These are phyloP conservation scores for Pantelozetes paolii DNA, from an alignment of 2,888 invertebrate genomes.

Conservation along the genomic window DNA sequence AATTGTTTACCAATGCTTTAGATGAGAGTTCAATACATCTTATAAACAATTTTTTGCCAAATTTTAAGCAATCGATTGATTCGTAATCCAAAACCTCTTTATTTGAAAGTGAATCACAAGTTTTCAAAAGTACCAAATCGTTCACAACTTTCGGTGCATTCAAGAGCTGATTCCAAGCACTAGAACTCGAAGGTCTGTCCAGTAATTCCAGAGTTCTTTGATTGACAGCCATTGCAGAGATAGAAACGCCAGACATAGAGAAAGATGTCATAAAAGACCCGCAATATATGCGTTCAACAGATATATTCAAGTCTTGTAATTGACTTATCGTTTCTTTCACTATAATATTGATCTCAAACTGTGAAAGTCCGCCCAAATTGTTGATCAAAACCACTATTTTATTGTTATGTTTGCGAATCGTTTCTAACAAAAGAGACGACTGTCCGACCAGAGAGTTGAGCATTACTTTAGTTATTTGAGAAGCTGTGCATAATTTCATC, in stretches of 20 bases:
- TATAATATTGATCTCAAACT: constrained; percentile 70
- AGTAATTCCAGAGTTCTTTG: constrained; percentile 37
- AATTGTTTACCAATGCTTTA: constrained; percentile 6
- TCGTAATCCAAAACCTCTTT: background rate
- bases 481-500: constrained; percentile 54
- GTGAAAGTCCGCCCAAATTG: constrained; percentile 70
- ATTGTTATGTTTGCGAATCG: constrained; percentile 43
- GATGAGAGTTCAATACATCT: background rate
- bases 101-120: background rate
- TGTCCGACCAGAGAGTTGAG: constrained; percentile 53
- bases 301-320: constrained; percentile 52
- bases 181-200: background rate
- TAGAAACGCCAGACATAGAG: constrained; percentile 71
- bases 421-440: constrained; percentile 17
- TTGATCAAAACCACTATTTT: constrained; percentile 66
- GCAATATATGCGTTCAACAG: constrained; percentile 59
- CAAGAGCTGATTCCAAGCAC: background rate
- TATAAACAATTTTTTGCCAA: background rate
- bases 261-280: constrained; percentile 67
- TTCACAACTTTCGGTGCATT: background rate
- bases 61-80: constrained; percentile 1
- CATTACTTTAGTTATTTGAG: constrained; percentile 53
- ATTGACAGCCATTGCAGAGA: constrained; percentile 60
- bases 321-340: constrained; percentile 63
- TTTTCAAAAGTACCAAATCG: background rate